Conservation (phyloP, 2,113 vertebrate genomes). For the Pogona vitticeps region DNA sequence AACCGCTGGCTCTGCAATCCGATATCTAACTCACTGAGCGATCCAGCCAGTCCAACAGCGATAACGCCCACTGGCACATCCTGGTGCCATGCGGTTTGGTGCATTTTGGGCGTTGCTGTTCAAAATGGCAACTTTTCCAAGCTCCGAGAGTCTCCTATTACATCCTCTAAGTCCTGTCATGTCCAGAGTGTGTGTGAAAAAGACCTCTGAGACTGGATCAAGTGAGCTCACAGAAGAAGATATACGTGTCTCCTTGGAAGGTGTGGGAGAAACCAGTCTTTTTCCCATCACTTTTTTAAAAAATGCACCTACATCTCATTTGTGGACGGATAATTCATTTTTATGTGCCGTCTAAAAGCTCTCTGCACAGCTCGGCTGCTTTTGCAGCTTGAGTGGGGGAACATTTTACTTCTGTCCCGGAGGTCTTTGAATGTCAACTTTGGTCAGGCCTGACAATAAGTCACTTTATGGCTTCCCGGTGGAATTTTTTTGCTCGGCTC, state of each 20-base stretch:
- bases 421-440: slow-evolving; percentile 8
- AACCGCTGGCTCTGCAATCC: no score
- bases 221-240: neutral
- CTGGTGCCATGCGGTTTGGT: no score
- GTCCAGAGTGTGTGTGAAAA: neutral
- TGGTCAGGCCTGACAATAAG: neutral
- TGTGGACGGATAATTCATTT: slow-evolving; percentile 23
- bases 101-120: no score
- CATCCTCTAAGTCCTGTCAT: neutral
- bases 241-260: neutral
- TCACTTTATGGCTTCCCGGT: slow-evolving; percentile 1
- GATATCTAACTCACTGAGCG: no score
- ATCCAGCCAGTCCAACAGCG: no score
- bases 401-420: neutral
- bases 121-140: no score
- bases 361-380: neutral
- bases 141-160: neutral
- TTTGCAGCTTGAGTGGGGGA: slow-evolving; percentile 8
- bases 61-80: no score
- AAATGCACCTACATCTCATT: slow-evolving; percentile 40
- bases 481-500: neutral
- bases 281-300: slow-evolving; percentile 27
- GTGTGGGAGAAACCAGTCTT: fast-evolving
- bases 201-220: no score
- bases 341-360: slow-evolving; percentile 11